Percentiles rank a stretch among this genome's conserved stretches.
These are phyloP conservation scores for Gorsachius magnificus DNA, from an alignment of 2,797 vertebrate species.

Conservation along the genomic window DNA sequence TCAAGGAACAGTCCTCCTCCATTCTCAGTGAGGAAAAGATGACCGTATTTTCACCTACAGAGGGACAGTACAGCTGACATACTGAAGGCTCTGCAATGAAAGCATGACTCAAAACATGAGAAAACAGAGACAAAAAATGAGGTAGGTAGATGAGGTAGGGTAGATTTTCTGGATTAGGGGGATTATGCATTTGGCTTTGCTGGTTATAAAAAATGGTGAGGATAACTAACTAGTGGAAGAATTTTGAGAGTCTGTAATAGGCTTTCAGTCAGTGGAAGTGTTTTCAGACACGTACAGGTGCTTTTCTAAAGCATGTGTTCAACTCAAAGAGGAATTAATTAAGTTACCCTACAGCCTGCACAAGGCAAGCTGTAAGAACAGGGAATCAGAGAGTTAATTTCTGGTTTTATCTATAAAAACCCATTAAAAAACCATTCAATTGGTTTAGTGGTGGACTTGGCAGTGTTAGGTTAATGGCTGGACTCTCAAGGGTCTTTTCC, in stretches of 20 bases:
- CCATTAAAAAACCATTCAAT: background rate
- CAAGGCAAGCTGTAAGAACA: background rate
- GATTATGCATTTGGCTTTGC: background rate
- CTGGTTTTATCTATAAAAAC: background rate
- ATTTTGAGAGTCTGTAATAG: background rate
- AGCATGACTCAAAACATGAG: background rate
- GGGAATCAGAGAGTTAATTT: background rate
- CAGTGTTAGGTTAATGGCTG: background rate
- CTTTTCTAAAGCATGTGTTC: background rate
- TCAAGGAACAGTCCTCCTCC: background rate
- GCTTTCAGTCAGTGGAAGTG: background rate
- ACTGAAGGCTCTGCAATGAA: background rate
- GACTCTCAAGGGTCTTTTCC: background rate
- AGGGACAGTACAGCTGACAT: background rate
- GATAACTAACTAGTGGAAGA: background rate
- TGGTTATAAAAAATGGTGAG: accelerated
- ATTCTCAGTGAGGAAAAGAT: background rate
- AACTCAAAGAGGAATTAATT: background rate
- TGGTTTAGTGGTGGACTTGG: background rate
- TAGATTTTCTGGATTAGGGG: background rate
- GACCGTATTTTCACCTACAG: background rate
- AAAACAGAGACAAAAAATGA: background rate
- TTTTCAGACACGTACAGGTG: accelerated
- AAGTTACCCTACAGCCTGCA: background rate
- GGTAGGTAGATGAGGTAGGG: background rate